Base-by-base conservation (phyloP, 2,113 vertebrate species). In the Gulo gulo region DNA sequence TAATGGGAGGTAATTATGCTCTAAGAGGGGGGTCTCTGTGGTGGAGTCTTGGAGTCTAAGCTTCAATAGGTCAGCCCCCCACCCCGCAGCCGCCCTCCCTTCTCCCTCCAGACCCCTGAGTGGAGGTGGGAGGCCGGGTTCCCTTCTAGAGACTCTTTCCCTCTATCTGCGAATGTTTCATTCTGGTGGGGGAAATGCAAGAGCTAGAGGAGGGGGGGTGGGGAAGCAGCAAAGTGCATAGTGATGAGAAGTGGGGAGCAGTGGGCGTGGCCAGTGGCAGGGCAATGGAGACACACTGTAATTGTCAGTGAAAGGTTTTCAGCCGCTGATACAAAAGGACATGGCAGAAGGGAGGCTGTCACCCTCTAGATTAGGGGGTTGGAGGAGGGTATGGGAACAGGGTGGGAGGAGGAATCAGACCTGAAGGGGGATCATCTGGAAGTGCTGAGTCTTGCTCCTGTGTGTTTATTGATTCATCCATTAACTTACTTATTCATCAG, bases 1-100 rank as follows among this genome's bases (percentile, higher is more conserved):
- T 98, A 98, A 98, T 97, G 94, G 91, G 88, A 98, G 95, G 97
- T 98, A 98, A 98, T 98, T 98, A 98, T 93, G 78, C 94, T 97
- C 89, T 45, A 98, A 59, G 97, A 95, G 52, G 63, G 36, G 42
- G 89, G 94, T 97, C 92, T 98, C 96, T 87, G 82, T 61, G 55
- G 0, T 31, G 23, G 14, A 76, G 50, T 29, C 7, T 1, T 34
- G 18, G 16, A 73, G 39, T 21, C 3, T 0, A 79, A 82, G 50
- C 87, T 92, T 97, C 92, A 78, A 10, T 67, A 74, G 83, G 74
- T 21, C n/a, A 42, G 26, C n/a, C 78, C 45, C 42, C 2, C 20
- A 52, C 57, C 57, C 20, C 2, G 50, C 65, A 39, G 55, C 31
- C n/a, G n/a, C 57, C 65, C 61, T 36, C 59, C 29, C 12, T 4